Evolutionary conservation across 2,797 vertebrate genomes (phyloP).

Genomic region (Nyctalus aviator): DNA sequence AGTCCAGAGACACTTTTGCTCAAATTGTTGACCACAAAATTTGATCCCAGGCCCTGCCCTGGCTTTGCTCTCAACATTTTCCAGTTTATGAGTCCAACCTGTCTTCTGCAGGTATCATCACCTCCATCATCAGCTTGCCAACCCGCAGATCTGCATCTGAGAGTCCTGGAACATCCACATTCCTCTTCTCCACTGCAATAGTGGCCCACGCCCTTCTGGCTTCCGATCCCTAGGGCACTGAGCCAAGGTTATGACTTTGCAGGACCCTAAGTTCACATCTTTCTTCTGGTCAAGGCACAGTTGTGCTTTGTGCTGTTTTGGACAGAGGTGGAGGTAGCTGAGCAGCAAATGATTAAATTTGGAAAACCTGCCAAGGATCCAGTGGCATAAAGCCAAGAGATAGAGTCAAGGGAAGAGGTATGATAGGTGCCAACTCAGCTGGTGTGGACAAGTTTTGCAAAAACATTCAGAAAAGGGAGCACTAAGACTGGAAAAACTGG

Average conservation of each 20-base stretch:
- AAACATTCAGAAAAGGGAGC: conserved; percentile 27
- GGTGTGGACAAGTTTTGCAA: conserved; percentile 10
- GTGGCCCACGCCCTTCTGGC: neutral
- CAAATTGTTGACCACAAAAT: neutral
- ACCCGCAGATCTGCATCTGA: neutral
- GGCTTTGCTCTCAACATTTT: neutral
- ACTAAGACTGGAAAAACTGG: neutral
- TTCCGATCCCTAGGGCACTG: neutral
- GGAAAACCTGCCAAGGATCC: conserved; percentile 48
- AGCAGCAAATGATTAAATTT: conserved; percentile 49
- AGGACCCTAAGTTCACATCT: neutral
- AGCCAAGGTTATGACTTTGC: neutral
- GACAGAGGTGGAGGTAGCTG: conserved; percentile 24
- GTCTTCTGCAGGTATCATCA: neutral
- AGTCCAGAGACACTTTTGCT: neutral
- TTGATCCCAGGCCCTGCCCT: neutral
- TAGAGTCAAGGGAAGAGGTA: neutral
- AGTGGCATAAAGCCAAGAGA: conserved; percentile 53
- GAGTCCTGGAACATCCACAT: neutral
- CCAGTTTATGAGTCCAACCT: neutral
- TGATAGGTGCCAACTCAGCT: neutral
- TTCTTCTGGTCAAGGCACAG: neutral
- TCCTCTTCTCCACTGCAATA: neutral
- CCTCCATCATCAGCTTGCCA: neutral
- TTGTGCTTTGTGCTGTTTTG: conserved; percentile 34